Evolutionary conservation across 2,113 vertebrate genomes (phyloP).

Genomic region (Taxidea taxus): DNA sequence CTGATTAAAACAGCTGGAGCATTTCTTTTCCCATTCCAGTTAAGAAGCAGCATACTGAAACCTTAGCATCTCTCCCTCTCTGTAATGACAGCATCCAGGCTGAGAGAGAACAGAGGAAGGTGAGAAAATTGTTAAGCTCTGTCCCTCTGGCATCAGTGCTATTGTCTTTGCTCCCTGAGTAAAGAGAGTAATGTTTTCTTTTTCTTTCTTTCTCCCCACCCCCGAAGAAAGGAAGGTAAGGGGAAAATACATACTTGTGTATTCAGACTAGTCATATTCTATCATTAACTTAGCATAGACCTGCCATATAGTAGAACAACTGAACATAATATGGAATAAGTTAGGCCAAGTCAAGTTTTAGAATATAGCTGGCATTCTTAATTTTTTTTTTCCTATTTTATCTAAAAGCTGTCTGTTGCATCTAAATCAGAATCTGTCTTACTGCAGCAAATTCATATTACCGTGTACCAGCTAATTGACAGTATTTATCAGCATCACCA

Average conservation of each 20-base stretch:
- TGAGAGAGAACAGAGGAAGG: not conserved
- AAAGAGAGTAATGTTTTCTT: not conserved
- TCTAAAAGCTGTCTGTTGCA: constrained; percentile 17
- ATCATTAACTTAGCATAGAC: constrained; percentile 12
- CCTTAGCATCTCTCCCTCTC: not conserved
- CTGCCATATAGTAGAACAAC: not conserved
- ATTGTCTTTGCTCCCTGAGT: not conserved
- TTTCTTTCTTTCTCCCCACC: not conserved
- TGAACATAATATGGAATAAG: constrained; percentile 21
- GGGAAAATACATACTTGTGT: not conserved
- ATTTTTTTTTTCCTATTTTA: constrained; percentile 44
- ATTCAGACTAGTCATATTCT: constrained; percentile 19
- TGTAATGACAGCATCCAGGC: not conserved
- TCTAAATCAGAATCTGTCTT: constrained; percentile 43
- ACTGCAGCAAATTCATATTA: constrained; percentile 10
- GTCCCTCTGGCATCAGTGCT: not conserved
- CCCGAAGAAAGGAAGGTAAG: not conserved
- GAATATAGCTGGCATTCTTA: constrained; percentile 28
- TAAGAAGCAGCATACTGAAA: not conserved
- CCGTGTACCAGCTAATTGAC: constrained; percentile 11
- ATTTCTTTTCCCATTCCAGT: not conserved
- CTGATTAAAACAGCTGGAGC: not conserved
- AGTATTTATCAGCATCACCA: constrained; percentile 18
- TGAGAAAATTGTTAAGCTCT: not conserved
- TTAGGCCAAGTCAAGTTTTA: constrained; percentile 41